Base-by-base conservation (phyloP, 2,888 invertebrate species). In the Cyclophora albipunctata region DNA sequence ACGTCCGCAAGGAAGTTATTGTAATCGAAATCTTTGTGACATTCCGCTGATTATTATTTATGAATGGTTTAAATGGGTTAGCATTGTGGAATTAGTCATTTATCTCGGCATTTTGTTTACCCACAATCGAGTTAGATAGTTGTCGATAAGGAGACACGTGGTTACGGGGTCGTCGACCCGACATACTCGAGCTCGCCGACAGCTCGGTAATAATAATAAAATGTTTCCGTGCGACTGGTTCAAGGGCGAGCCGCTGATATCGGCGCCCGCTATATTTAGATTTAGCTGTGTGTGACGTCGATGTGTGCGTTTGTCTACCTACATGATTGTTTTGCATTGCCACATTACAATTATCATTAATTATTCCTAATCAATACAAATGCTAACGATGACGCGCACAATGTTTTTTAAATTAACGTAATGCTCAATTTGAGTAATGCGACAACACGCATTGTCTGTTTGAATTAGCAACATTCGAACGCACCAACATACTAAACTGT, bases 111-210 rank as follows among this genome's bases (percentile, higher is more conserved):
- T 74, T 81, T 82, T 84, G 86, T 87, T 87, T 86, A 86, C 87
- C 83, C 83, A 81, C 85, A 87, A 87, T 88, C 86, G 85, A 81
- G 84, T 87, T 87, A 87, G 88, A 88, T 88, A 87, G 87, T 88
- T 87, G 87, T 86, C 87, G 88, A 88, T 88, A 88, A 88, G 87
- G 83, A 86, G 86, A 85, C 88, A 87, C 88, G 88, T 88, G 88
- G 87, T 82, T 75, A 60, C 73, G 85, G 71, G 88, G 84, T 88
- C 87, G 87, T 66, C 84, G 88, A 87, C 87, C 87, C 84, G 81
- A 81, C 80, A 79, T 82, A 85, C 87, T 86, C 85, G 84, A 81
- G 85, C 83, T 82, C 86, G 84, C 87, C 87, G 87, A 86, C 85
- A 86, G 86, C 86, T 84, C 78, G 81, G 85, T 88, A 88, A 87